phyloP scores from a whole-genome alignment of 2,888 invertebrate genomes.

The Branchipolynoe longqiensis region DNA sequence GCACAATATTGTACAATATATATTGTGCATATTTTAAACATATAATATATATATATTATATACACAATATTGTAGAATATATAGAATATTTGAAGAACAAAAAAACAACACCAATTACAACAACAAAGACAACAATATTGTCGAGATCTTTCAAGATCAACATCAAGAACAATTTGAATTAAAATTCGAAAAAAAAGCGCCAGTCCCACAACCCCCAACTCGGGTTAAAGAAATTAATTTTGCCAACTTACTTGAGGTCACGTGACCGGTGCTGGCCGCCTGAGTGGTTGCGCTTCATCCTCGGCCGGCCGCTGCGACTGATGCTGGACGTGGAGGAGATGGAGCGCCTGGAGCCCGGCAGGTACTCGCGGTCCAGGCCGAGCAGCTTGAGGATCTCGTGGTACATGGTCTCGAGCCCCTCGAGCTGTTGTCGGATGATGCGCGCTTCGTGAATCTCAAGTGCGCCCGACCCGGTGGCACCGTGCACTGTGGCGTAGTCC shows the following conservation, averaged over 20 bases:
- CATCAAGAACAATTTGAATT: no score
- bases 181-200: no score
- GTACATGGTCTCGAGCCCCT: constrained; percentile 77
- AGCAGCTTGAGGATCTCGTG: constrained; percentile 72
- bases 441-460: constrained; percentile 64
- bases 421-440: constrained; percentile 72
- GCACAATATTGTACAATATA: no score
- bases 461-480: not conserved
- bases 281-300: constrained; percentile 30
- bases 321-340: constrained; percentile 68
- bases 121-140: no score
- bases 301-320: constrained; percentile 60
- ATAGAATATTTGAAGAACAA: no score
- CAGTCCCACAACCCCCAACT: no score
- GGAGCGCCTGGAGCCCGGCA: constrained; percentile 72
- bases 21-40: no score
- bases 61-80: no score
- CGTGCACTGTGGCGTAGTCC: constrained; percentile 45
- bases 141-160: no score
- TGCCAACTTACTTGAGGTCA: constrained; percentile 61
- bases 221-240: no score
- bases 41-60: no score
- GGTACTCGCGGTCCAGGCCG: constrained; percentile 69
- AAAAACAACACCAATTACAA: no score
- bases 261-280: constrained; percentile 23